These are phyloP conservation scores for Siniperca chuatsi DNA, from an alignment of 2,113 vertebrate species.

Conservation along the genomic window DNA sequence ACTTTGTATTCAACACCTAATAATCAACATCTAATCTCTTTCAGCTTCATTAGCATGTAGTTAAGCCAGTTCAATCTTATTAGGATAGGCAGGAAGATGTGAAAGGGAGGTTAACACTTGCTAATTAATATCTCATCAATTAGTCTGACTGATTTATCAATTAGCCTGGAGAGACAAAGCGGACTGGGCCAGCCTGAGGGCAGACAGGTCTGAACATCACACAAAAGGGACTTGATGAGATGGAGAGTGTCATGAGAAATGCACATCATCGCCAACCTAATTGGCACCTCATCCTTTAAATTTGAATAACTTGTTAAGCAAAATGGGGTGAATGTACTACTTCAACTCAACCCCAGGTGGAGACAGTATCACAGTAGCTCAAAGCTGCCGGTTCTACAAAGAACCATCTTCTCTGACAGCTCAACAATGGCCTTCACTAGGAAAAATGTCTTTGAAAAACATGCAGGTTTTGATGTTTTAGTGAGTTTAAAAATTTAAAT, in stretches of 20 bases:
- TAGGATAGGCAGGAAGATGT: conserved; percentile 45
- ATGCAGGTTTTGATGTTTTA: neutral
- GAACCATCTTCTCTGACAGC: neutral
- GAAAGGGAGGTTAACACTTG: conserved; percentile 28
- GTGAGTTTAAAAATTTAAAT: neutral
- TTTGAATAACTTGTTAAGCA: neutral
- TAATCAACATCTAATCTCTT: neutral
- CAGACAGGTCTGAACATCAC: conserved; percentile 59
- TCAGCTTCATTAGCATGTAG: conserved; percentile 52
- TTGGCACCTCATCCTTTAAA: neutral
- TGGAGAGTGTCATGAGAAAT: conserved; percentile 61
- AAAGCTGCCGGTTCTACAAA: neutral
- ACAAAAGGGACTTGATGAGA: conserved; percentile 63
- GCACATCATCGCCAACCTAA: conserved; percentile 8
- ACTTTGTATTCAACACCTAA: neutral
- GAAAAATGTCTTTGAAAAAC: neutral
- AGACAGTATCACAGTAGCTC: conserved; percentile 9
- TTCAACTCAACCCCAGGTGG: conserved; percentile 13
- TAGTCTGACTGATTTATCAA: conserved; percentile 38
- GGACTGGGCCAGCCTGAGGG: conserved; percentile 40
- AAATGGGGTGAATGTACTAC: conserved; percentile 8
- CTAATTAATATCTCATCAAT: conserved; percentile 53
- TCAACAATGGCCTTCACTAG: neutral
- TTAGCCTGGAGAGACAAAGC: conserved; percentile 44
- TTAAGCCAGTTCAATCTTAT: conserved; percentile 44